These are phyloP conservation scores for Xestia c-nigrum DNA, from an alignment of 2,888 invertebrate genomes.

Conservation along the genomic window DNA sequence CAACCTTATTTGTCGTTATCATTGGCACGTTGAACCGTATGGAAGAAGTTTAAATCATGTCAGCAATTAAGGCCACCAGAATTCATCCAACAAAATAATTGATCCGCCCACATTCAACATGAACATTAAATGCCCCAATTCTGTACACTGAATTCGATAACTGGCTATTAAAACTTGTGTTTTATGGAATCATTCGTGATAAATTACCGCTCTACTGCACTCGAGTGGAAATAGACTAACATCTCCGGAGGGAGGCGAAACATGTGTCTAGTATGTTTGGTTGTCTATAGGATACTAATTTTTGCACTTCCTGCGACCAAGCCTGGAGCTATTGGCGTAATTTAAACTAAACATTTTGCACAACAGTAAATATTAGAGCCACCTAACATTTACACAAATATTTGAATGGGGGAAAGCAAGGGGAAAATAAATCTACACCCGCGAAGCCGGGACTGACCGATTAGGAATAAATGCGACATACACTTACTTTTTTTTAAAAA, in stretches of 20 bases:
- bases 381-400: not conserved
- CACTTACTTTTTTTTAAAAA: too few species aligned
- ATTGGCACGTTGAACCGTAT: conserved; percentile 4
- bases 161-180: conserved; percentile 24
- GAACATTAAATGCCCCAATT: conserved; percentile 13
- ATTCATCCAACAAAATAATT: conserved; percentile 31
- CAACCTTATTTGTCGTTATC: not conserved
- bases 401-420: too few species aligned
- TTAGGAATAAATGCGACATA: not conserved
- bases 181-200: not conserved
- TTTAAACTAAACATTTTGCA: not conserved
- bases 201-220: not conserved
- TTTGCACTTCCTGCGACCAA: not conserved
- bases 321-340: not conserved
- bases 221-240: not conserved
- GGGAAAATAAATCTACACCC: too few species aligned
- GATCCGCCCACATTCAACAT: conserved; percentile 23
- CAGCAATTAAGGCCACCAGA: conserved; percentile 11
- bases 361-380: not conserved
- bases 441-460: not conserved
- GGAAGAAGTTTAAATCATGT: conserved; percentile 28
- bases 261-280: not conserved
- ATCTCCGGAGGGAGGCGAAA: not conserved
- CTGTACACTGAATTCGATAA: not conserved
- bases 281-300: not conserved